Percentiles rank a stretch among this genome's conserved stretches.
phyloP scores from a whole-genome alignment of 2,797 vertebrate species.

The Cynopterus sphinx region DNA sequence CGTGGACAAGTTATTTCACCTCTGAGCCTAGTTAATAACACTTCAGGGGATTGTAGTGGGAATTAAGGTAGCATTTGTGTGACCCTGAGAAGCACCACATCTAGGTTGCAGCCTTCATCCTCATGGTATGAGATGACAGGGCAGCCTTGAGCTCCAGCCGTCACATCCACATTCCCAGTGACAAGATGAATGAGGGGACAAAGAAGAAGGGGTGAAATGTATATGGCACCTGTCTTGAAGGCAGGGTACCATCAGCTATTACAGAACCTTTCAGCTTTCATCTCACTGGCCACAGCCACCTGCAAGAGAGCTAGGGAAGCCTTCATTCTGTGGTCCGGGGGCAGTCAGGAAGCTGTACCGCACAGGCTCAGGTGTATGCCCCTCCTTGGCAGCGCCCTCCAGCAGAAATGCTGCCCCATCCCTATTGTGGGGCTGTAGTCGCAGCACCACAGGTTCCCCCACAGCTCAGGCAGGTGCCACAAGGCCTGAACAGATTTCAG shows the following conservation, averaged over 20 bases:
- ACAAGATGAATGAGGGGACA: neutral
- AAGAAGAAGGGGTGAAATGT: neutral
- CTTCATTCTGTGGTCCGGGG: neutral
- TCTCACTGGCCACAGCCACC: neutral
- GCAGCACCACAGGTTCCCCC: slow-evolving; percentile 48
- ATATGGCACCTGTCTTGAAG: neutral
- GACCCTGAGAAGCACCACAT: neutral
- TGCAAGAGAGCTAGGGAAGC: neutral
- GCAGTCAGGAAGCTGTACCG: neutral
- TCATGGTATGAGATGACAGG: neutral
- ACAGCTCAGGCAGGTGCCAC: slow-evolving; percentile 32
- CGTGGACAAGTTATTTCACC: neutral
- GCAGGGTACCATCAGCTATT: neutral
- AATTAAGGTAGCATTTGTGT: neutral
- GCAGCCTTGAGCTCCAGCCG: neutral
- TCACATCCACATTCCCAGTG: neutral
- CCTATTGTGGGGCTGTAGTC: neutral
- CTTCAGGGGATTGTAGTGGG: neutral
- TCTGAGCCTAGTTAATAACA: neutral
- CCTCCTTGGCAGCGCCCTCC: neutral
- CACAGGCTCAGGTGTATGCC: neutral
- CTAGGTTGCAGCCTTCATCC: neutral
- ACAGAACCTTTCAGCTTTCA: neutral
- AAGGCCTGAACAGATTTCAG: slow-evolving; percentile 37
- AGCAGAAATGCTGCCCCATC: neutral